These are phyloP conservation scores for Cochlearius cochlearius DNA, from an alignment of 2,113 vertebrate genomes.

Conservation along the genomic window DNA sequence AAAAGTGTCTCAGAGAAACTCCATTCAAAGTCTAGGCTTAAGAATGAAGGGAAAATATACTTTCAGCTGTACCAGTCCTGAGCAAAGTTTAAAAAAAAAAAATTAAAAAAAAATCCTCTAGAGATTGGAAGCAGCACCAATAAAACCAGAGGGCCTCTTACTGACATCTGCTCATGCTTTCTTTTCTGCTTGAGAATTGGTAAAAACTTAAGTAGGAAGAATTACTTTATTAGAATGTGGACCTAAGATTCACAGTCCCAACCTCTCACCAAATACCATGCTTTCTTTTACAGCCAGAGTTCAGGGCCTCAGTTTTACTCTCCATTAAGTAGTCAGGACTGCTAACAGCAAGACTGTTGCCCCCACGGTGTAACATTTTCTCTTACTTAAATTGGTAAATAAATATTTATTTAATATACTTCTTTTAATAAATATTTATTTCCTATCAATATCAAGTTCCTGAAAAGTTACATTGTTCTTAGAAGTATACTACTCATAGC, in stretches of 20 bases:
- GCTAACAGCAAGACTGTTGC: conserved; percentile 48
- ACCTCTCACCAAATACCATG: background rate
- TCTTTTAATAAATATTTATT: conserved; percentile 65
- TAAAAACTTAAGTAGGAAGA: conserved; percentile 40
- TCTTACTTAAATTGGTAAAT: conserved; percentile 49
- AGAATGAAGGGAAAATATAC: conserved; percentile 66
- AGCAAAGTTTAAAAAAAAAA: conserved; percentile 54
- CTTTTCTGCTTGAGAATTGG: conserved; percentile 41
- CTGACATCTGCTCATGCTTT: conserved; percentile 33
- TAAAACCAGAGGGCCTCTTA: conserved; percentile 49
- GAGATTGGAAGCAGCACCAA: conserved; percentile 63
- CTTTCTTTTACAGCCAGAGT: background rate
- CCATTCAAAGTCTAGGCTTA: conserved; percentile 66
- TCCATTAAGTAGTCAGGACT: conserved; percentile 42
- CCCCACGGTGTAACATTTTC: conserved; percentile 7
- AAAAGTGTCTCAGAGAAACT: conserved; percentile 70
- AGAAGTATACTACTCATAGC: conserved; percentile 44
- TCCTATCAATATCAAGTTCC: conserved; percentile 51
- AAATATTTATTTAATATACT: conserved; percentile 62
- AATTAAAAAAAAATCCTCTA: conserved; percentile 15
- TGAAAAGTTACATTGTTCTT: conserved; percentile 62
- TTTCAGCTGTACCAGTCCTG: conserved; percentile 70
- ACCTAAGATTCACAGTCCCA: conserved; percentile 29
- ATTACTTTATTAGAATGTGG: background rate
- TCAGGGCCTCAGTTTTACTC: conserved; percentile 24